Conservation (phyloP, 2,113 vertebrate species). For the Nycticebus coucang region DNA sequence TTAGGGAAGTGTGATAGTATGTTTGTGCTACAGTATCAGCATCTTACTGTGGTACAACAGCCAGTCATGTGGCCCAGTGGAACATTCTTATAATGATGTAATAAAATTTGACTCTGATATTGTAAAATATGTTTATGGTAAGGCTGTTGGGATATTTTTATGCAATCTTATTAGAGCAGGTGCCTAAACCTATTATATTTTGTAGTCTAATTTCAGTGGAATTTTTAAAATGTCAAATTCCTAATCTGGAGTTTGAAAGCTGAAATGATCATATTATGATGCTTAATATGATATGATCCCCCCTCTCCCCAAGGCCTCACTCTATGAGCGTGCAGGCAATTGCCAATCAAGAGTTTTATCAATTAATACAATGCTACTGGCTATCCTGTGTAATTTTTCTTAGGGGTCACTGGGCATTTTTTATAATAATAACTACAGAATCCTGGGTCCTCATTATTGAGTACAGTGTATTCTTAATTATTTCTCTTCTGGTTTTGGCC, state of each 20-base stretch:
- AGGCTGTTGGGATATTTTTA: constrained; percentile 84
- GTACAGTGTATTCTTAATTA: constrained; percentile 6
- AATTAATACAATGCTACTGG: constrained; percentile 70
- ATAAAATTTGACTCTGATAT: constrained; percentile 91
- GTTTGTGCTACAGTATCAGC: constrained; percentile 80
- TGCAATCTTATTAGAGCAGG: constrained; percentile 79
- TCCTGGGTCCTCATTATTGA: neutral
- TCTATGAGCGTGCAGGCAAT: neutral
- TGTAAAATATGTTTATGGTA: constrained; percentile 90
- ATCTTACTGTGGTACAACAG: constrained; percentile 78
- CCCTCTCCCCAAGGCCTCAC: neutral
- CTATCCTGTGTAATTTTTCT: constrained; percentile 51
- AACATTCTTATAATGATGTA: constrained; percentile 87
- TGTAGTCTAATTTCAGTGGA: constrained; percentile 77
- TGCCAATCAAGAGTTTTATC: constrained; percentile 70
- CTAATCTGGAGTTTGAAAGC: constrained; percentile 54
- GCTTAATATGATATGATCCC: neutral
- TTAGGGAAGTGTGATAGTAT: constrained; percentile 86
- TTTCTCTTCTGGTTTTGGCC: neutral
- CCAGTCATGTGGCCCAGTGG: constrained; percentile 84
- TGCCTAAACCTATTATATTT: constrained; percentile 81
- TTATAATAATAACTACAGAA: constrained; percentile 33
- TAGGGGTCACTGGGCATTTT: neutral
- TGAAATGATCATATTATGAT: neutral
- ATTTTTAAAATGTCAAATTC: constrained; percentile 78